phyloP scores from a whole-genome alignment of 2,113 vertebrate species.

The Callopanchax toddi region DNA sequence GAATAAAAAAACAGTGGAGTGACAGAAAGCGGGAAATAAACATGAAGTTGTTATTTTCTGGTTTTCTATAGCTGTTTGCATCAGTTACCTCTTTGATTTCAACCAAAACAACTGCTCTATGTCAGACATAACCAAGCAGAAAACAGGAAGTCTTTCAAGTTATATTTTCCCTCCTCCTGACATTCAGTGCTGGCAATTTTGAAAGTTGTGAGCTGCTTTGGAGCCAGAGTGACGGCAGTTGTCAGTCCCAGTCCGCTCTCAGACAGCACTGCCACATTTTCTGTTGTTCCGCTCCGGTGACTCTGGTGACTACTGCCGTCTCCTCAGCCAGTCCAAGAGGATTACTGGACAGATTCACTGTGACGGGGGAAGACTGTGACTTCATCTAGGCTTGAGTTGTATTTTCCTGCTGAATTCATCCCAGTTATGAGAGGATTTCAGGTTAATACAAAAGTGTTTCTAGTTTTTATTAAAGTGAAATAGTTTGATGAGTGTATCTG shows the following conservation, averaged over 20 bases:
- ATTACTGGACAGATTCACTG: conserved; percentile 34
- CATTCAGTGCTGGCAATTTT: conserved; percentile 31
- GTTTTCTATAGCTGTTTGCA: conserved; percentile 10
- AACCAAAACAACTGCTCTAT: conserved; percentile 1
- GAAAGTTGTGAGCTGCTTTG: conserved; percentile 34
- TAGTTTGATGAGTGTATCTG: conserved; percentile 14
- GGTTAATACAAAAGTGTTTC: not conserved
- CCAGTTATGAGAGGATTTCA: not conserved
- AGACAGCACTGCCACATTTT: conserved; percentile 19
- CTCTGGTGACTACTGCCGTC: conserved; percentile 21
- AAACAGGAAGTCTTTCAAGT: conserved; percentile 14
- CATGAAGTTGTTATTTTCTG: not conserved
- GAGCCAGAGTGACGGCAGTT: conserved; percentile 13
- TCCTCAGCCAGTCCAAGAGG: conserved; percentile 20
- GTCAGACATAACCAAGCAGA: conserved; percentile 31
- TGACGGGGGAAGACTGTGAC: not conserved
- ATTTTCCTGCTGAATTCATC: conserved; percentile 8
- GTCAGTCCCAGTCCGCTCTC: conserved; percentile 32
- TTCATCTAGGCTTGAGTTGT: not conserved
- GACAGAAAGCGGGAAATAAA: not conserved
- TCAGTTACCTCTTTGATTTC: not conserved
- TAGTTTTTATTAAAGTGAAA: not conserved
- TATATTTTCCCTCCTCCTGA: conserved; percentile 29
- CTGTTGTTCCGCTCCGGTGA: conserved; percentile 47
- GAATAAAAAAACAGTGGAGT: conserved; percentile 9